Conservation (phyloP, 2,888 invertebrate genomes). For the Dicyrtoma fusca region DNA sequence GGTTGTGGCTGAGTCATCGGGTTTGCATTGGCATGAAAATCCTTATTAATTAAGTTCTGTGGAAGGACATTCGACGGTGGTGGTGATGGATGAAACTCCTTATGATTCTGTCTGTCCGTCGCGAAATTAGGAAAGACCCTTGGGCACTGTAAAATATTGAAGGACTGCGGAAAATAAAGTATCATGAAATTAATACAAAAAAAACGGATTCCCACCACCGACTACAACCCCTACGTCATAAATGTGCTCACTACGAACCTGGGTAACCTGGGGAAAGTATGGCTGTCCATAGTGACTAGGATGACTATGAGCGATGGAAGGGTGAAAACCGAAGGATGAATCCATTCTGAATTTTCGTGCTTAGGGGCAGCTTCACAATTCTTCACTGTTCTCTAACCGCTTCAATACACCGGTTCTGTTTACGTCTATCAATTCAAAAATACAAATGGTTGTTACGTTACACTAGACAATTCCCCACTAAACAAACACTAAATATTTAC, state of each 20-base stretch:
- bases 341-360: conserved; percentile 26
- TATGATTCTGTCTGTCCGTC: conserved; percentile 29
- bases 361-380: neutral
- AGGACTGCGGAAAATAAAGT: conserved; percentile 28
- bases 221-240: conserved; percentile 7
- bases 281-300: conserved; percentile 38
- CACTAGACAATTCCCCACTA: no score
- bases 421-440: no score
- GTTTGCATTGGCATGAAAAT: conserved; percentile 36
- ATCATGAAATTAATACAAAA: conserved; percentile 14
- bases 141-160: conserved; percentile 39
- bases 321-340: conserved; percentile 29
- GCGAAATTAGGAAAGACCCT: conserved; percentile 37
- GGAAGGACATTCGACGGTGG: conserved; percentile 28
- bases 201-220: neutral
- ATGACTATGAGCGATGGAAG: conserved; percentile 37
- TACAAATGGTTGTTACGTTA: no score
- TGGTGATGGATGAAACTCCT: conserved; percentile 28
- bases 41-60: conserved; percentile 35
- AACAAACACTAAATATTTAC: no score
- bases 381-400: conserved; percentile 17
- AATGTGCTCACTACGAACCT: conserved; percentile 13
- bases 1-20: conserved; percentile 33
- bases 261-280: conserved; percentile 32
- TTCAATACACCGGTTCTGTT: neutral